Conservation (phyloP, 2,888 invertebrate species). For the Leptinotarsa peninsularis region DNA sequence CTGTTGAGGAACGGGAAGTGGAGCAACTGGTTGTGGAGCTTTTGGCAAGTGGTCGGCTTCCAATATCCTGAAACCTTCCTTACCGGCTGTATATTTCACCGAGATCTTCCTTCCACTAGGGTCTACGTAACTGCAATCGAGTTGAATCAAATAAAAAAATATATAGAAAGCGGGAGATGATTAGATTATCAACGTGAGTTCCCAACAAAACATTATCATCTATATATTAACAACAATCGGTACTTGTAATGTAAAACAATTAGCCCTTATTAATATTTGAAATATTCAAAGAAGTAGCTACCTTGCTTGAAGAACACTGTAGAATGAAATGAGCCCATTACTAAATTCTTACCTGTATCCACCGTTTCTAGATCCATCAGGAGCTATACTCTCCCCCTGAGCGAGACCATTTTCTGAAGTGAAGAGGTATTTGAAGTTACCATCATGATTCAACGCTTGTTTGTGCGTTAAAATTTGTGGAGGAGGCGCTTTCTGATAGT, state of each 20-base stretch:
- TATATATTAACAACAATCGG: too few relatives aligned
- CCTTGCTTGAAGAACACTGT: too few relatives aligned
- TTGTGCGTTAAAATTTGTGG: slow-evolving; percentile 73
- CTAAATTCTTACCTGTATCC: slow-evolving; percentile 51
- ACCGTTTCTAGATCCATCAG: slow-evolving; percentile 76
- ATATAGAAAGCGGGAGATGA: too few relatives aligned
- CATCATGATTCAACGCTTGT: slow-evolving; percentile 74
- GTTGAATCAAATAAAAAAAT: not conserved
- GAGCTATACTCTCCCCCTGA: slow-evolving; percentile 76
- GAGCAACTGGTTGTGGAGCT: slow-evolving; percentile 56
- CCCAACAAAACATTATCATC: too few relatives aligned
- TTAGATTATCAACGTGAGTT: too few relatives aligned
- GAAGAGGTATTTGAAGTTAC: slow-evolving; percentile 76
- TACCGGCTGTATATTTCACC: slow-evolving; percentile 69
- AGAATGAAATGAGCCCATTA: not conserved
- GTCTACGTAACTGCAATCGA: slow-evolving; percentile 62
- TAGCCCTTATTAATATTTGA: too few relatives aligned
- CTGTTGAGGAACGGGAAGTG: slow-evolving; percentile 50
- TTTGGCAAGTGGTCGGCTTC: slow-evolving; percentile 67
- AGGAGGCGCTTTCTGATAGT: slow-evolving; percentile 56
- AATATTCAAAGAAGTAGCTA: too few relatives aligned
- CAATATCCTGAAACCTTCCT: slow-evolving; percentile 68
- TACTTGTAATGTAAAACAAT: too few relatives aligned
- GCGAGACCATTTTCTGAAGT: slow-evolving; percentile 78
- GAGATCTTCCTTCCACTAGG: slow-evolving; percentile 75